A percentile compares a stretch with the other conserved stretches of the same genome.
These are phyloP conservation scores for Solenodon paradoxus DNA, from an alignment of 2,113 vertebrate genomes.

Conservation along the genomic window DNA sequence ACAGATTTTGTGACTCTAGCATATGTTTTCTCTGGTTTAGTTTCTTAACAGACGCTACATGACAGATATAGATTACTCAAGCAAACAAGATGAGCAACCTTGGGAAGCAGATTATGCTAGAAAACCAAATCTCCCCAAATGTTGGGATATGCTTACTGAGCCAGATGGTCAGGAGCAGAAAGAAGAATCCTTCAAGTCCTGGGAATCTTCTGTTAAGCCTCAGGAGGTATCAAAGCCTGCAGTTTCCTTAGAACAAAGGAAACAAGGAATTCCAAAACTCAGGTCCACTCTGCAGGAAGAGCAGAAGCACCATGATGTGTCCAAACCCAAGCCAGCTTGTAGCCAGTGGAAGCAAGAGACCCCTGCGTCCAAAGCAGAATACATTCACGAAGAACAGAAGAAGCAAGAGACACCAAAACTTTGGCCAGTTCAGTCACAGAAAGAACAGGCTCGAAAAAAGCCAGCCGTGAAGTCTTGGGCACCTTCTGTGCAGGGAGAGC, in stretches of 20 bases:
- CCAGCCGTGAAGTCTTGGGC: conserved; percentile 79
- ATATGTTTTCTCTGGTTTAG: conserved; percentile 82
- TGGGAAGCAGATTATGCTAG: conserved; percentile 86
- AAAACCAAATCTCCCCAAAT: conserved; percentile 88
- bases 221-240: conserved; percentile 70
- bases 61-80: conserved; percentile 79
- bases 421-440: conserved; percentile 72
- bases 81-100: conserved; percentile 77
- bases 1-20: conserved; percentile 7
- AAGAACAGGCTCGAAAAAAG: conserved; percentile 70
- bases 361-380: conserved; percentile 85
- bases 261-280: conserved; percentile 86
- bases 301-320: conserved; percentile 73
- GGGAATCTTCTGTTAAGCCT: conserved; percentile 77
- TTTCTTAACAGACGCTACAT: conserved; percentile 91
- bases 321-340: conserved; percentile 71
- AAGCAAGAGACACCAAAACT: conserved; percentile 77
- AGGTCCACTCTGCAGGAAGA: conserved; percentile 87
- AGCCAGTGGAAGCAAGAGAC: conserved; percentile 79
- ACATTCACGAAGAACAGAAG: conserved; percentile 76
- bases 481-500: conserved; percentile 71
- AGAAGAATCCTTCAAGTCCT: conserved; percentile 77
- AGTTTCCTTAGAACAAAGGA: conserved; percentile 68
- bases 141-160: conserved; percentile 87
- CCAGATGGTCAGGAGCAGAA: conserved; percentile 76